Evolutionary conservation across 1,140 invertebrate genomes (phyloP), one percentile per base, ranked within the genome.

Genomic region (Oedothorax gibbosus): DNA sequence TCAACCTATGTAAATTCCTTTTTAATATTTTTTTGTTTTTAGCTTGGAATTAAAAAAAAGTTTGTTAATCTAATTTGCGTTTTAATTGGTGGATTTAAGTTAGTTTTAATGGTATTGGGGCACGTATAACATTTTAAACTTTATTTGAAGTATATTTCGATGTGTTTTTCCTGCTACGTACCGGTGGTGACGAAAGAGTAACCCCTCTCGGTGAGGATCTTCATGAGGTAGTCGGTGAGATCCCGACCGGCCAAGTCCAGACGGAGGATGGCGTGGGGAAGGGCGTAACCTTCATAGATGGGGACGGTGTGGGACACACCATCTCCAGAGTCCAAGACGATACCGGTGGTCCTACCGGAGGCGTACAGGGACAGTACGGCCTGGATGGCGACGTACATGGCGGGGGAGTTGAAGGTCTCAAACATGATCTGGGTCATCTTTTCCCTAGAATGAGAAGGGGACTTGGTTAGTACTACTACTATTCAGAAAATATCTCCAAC

Each of bases 321-420:
- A 89, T 93, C 92, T 85, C 92, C 92, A 79, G 91, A 91, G 87
- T 92, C 92, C 15, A 92, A 86, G 0, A 93, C 92, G 71, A 92
- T 90, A 89, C 92, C 92, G 72, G 92, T 93, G 87, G 92, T 92
- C 94, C 96, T 94, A 93, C 96, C 95, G 88, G 95, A 96, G 85
- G 95, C 95, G 91, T 97, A 97, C 90, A 97, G 92, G 53, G 94
- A 95, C 18, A 95, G 91, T 14, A 95, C 94, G 86, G 94, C 94
- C 90, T 92, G 91, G 86, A 92, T 92, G 82, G 91, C 90, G 35
- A 92, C 91, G 86, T 92, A 91, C 90, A 92, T 91, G 56, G 92
- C 92, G 18, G 92, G 92, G 4, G 90, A 90, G 88, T 92, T 91
- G 89, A 92, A 92, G 87, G 92, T 92, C 88, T 93, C 92, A 87